phyloP scores from a whole-genome alignment of 2,113 vertebrate species.

The Alexandromys fortis region DNA sequence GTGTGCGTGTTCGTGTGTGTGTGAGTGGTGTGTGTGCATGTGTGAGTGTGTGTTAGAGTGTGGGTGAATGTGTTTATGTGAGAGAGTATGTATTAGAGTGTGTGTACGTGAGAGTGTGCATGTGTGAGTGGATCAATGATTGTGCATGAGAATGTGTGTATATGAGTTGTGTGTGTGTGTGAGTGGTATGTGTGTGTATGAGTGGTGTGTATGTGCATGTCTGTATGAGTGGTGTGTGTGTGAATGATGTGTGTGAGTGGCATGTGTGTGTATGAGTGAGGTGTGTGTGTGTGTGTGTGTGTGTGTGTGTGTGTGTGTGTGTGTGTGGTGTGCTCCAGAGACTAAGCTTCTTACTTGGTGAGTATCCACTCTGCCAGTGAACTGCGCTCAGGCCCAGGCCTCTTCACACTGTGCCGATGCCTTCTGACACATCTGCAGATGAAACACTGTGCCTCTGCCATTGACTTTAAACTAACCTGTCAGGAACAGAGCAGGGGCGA shows the following conservation, averaged over 20 bases:
- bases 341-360: neutral
- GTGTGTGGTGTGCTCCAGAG: neutral
- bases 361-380: neutral
- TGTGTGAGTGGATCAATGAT: neutral
- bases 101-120: neutral
- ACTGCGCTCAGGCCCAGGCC: neutral
- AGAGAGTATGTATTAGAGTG: neutral
- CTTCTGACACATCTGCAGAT: neutral
- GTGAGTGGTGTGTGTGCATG: neutral
- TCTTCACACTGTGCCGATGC: neutral
- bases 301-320: neutral
- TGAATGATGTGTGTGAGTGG: neutral
- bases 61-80: neutral
- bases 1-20: neutral
- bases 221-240: neutral
- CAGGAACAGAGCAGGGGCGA: neutral
- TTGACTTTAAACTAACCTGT: slow-evolving; percentile 21
- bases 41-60: neutral
- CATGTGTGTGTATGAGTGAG: too few species aligned
- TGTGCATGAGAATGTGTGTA: neutral
- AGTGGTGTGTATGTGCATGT: neutral
- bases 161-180: neutral
- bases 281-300: neutral
- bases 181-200: neutral
- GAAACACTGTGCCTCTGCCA: slow-evolving; percentile 1